Base-by-base conservation (phyloP, 2,113 vertebrate genomes). In the Scytalopus superciliaris region DNA sequence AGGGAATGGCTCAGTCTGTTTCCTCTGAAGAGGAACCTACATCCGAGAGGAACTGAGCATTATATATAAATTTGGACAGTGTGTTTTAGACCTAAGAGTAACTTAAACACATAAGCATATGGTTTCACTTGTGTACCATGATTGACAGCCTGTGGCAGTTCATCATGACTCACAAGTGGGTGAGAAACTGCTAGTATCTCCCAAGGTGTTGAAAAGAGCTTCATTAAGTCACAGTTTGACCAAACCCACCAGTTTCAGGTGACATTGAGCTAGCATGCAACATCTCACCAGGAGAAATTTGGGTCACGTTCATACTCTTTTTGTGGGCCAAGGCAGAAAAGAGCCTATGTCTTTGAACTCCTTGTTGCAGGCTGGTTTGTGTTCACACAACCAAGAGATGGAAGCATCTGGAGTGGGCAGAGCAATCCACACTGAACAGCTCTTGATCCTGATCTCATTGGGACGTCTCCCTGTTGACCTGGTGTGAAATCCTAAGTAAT, bases 371-470 rank as follows among this genome's bases (percentile, higher is more conserved):
- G 5, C 25, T 88, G 42, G 10, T 37, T 67, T 57, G 4, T 81
- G 19, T 12, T 82, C 12, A 19, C 30, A 64, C 17, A 84, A 30
- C 7, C 40, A 30, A 37, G 31, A 50, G 12, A n/a, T 88, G 53
- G 18, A 23, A 47, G 19, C 2, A 3, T 44, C 47, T 52, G 8
- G 31, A 60, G 17, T 2, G 4, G 23, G 9, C 24, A 82, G 35
- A 64, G 6, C 1, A 1, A 50, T 14, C 12, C 42, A 10, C 2
- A 4, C 9, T 55, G 22, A 18, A 9, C 18, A 55, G 14, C 1
- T 1, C 39, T 35, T 68, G 56, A 60, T 57, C 42, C 39, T 75
- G 14, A 16, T 76, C 52, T 87, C 42, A 14, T 31, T 25, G 28
- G 19, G 28, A 5, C 40, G 33, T 25, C 14, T 79, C 31, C 25